Percentiles rank a stretch among this genome's conserved stretches.
phyloP scores from a whole-genome alignment of 2,113 vertebrate genomes.

The Cebidichthys violaceus region DNA sequence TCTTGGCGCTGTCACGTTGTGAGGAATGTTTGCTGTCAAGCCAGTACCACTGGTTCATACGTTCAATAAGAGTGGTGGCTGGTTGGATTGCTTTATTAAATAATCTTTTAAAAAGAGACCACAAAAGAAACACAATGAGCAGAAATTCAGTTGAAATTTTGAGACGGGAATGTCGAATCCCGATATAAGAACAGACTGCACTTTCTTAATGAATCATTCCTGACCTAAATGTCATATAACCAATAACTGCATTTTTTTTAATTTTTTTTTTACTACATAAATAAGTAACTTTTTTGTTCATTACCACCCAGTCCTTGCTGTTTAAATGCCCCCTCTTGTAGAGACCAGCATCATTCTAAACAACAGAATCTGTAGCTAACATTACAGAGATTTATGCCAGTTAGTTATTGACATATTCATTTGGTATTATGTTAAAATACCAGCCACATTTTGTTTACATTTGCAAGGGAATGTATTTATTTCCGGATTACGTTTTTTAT shows the following conservation, averaged over 20 bases:
- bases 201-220: background rate
- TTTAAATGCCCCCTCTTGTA: background rate
- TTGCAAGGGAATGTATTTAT: too few relatives aligned
- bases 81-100: background rate
- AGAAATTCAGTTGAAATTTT: background rate
- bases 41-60: background rate
- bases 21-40: slow-evolving; percentile 27
- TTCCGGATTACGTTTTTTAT: too few relatives aligned
- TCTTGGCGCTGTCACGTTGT: slow-evolving; percentile 71
- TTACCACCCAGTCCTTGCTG: background rate
- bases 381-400: background rate
- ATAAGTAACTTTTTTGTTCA: background rate
- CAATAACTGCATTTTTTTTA: background rate
- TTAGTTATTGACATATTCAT: background rate
- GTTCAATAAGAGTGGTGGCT: background rate
- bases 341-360: background rate
- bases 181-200: background rate
- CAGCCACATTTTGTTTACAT: too few relatives aligned
- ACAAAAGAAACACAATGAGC: background rate
- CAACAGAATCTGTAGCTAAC: background rate
- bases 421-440: background rate
- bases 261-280: background rate
- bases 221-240: background rate
- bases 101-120: background rate
- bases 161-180: background rate